phyloP scores from a whole-genome alignment of 2,113 vertebrate species.

The Corythornis madagascariensis region DNA sequence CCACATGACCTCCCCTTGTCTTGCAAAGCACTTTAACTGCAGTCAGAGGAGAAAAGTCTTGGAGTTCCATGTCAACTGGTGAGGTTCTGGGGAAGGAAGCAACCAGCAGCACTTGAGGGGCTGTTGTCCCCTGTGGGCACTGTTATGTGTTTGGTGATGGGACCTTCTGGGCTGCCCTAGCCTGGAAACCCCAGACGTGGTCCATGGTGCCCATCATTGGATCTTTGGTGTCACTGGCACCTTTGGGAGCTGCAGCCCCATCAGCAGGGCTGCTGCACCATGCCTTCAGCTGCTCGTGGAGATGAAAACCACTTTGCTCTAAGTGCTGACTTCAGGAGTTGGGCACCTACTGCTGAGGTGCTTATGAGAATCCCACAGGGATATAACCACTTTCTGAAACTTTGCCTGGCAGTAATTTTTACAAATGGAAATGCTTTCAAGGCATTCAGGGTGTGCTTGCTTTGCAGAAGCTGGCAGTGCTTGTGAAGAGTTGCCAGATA shows the following conservation, averaged over 20 bases:
- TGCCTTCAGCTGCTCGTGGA: fast-evolving
- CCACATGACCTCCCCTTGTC: not conserved
- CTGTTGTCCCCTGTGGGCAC: not conserved
- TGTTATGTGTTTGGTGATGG: not conserved
- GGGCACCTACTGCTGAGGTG: not conserved
- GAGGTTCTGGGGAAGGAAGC: not conserved
- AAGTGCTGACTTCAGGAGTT: not conserved
- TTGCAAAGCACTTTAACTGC: not conserved
- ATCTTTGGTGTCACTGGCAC: not conserved
- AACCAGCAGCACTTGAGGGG: not conserved
- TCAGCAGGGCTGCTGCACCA: not conserved
- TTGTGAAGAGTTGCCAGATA: not conserved
- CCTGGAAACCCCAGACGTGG: not conserved
- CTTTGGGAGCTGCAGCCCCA: not conserved
- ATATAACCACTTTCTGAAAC: not conserved
- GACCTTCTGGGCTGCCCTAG: not conserved
- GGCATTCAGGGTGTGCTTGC: not conserved
- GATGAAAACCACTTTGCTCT: fast-evolving
- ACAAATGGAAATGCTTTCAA: not conserved
- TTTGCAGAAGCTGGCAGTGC: not conserved
- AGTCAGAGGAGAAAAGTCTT: not conserved
- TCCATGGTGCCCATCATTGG: not conserved
- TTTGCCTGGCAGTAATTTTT: not conserved
- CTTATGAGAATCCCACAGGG: not conserved
- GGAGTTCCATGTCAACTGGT: fast-evolving